Percentiles rank a stretch among this genome's conserved stretches.
Evolutionary conservation across 2,888 invertebrate species (phyloP).

Genomic region (Rhimphoctona megacephalus): DNA sequence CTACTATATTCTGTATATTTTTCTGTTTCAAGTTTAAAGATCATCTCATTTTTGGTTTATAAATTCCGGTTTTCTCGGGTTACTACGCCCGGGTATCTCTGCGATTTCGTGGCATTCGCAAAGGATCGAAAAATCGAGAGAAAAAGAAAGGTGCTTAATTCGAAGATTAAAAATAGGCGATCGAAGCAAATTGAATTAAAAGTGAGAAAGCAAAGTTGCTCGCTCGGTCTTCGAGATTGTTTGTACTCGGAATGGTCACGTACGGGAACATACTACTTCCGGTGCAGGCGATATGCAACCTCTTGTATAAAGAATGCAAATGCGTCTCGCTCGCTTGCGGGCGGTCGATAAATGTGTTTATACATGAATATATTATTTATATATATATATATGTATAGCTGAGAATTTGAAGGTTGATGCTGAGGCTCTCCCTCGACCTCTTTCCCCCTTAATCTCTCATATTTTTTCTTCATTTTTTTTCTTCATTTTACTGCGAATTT

Average conservation of each 20-base stretch:
- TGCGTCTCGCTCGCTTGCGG: constrained; percentile 74
- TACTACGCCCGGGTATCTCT: not conserved
- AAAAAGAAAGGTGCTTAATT: constrained; percentile 9
- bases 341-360: constrained; percentile 48
- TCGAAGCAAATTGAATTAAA: not conserved
- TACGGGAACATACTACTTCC: constrained; percentile 81
- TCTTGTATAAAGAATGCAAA: constrained; percentile 78
- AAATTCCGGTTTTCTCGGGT: constrained; percentile 26
- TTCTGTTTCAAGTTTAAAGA: not conserved
- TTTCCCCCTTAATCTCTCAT: constrained; percentile 50
- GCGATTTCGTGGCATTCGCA: not conserved
- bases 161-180: constrained; percentile 3
- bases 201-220: not conserved
- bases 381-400: constrained; percentile 30
- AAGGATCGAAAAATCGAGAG: not conserved
- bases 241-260: constrained; percentile 80
- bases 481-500: constrained; percentile 44
- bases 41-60: not conserved
- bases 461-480: constrained; percentile 49
- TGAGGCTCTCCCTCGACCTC: constrained; percentile 68
- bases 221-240: constrained; percentile 72
- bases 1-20: not conserved
- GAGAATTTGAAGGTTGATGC: constrained; percentile 63
- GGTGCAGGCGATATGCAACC: constrained; percentile 73
- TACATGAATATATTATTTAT: constrained; percentile 17